Evolutionary conservation across 2,888 invertebrate genomes (phyloP).

Genomic region (Nasonia oneida): DNA sequence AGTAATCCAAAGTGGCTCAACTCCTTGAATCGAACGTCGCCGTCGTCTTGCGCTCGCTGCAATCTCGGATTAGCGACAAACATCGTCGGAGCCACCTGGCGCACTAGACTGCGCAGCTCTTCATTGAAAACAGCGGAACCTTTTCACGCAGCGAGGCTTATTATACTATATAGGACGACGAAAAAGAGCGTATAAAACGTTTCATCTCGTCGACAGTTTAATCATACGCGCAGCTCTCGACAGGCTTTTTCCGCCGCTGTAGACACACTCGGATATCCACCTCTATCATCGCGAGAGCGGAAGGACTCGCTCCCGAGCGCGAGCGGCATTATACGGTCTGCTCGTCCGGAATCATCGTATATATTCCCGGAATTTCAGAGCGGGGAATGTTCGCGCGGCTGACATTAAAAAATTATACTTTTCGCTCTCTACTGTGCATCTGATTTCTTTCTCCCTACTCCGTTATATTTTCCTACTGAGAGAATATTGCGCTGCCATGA

Average conservation of each 20-base stretch:
- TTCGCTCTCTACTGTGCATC: not conserved
- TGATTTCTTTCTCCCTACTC: too few species aligned
- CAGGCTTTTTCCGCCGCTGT: slow-evolving; percentile 30
- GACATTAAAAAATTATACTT: slow-evolving; percentile 34
- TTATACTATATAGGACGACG: not conserved
- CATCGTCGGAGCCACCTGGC: not conserved
- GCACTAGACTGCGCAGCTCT: not conserved
- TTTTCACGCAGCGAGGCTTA: slow-evolving; percentile 17
- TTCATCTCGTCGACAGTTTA: slow-evolving; percentile 48
- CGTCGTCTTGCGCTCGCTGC: slow-evolving; percentile 20
- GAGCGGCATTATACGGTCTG: slow-evolving; percentile 15
- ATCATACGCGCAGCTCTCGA: slow-evolving; percentile 41
- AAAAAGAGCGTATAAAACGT: slow-evolving; percentile 26
- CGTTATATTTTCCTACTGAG: too few species aligned
- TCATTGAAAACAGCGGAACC: slow-evolving; percentile 28
- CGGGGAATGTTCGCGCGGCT: slow-evolving; percentile 5
- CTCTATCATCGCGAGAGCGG: slow-evolving; percentile 21
- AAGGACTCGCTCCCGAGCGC: not conserved
- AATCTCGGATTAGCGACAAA: slow-evolving; percentile 54
- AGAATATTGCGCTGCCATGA: not conserved
- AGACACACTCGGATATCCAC: slow-evolving; percentile 28
- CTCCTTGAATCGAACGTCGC: not conserved
- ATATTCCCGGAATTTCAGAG: not conserved
- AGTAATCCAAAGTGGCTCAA: too few species aligned
- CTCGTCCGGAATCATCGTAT: slow-evolving; percentile 32